Evolutionary conservation across 2,113 vertebrate genomes (phyloP).

Genomic region (Perognathus longimembris): DNA sequence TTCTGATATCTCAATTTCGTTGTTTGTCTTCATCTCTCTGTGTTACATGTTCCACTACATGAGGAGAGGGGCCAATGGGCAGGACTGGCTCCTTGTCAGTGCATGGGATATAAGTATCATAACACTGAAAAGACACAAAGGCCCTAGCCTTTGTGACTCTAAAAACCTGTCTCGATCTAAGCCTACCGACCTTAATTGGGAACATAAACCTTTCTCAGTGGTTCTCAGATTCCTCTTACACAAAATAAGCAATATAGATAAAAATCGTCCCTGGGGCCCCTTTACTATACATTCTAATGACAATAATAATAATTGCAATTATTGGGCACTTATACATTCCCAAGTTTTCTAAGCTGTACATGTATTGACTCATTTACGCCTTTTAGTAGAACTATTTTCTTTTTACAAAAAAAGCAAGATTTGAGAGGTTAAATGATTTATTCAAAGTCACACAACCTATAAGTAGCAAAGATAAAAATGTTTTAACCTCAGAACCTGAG

Average conservation of each 20-base stretch:
- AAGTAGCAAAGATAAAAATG: neutral
- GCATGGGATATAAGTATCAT: neutral
- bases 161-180: neutral
- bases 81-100: neutral
- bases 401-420: slow-evolving; percentile 7
- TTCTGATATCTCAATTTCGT: no score
- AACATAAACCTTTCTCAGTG: slow-evolving; percentile 7
- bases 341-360: slow-evolving; percentile 31
- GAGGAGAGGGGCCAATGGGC: no score
- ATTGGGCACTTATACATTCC: neutral
- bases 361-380: neutral
- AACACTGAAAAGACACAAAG: neutral
- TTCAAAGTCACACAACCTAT: neutral
- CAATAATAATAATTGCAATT: neutral
- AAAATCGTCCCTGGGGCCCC: neutral
- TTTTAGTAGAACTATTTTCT: no score
- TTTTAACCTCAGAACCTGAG: slow-evolving; percentile 8
- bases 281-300: slow-evolving; percentile 23
- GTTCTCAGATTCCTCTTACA: neutral
- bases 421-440: neutral
- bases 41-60: neutral
- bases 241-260: slow-evolving; percentile 4
- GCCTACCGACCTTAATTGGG: neutral
- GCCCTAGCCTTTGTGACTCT: neutral
- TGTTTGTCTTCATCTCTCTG: neutral